Base-by-base conservation (phyloP, 2,797 vertebrate species). In the Diplodus sargus region DNA sequence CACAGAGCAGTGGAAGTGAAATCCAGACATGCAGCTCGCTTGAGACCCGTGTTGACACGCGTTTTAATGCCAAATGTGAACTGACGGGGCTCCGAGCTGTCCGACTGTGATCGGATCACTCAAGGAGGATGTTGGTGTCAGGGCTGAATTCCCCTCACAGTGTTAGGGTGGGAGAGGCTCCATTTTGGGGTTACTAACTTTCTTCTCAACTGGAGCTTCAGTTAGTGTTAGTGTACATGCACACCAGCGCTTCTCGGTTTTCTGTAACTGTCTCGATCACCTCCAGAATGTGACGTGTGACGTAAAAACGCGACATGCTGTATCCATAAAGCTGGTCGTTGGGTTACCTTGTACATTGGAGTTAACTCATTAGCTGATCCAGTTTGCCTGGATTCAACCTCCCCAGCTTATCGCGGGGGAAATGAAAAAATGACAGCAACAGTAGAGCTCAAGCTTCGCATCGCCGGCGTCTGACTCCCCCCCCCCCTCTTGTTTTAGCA, bases 91-190 rank as follows among this genome's bases (percentile, higher is more conserved):
- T 34, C 7, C 7, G 34, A 34, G 34, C 34, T 34, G 34, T 34
- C 34, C 8, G 7, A 34, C 34, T 34, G 34, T 34, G 34, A 34
- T 34, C 7, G 34, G 34, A 34, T 34, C 34, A 34, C 34, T 34
- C 34, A 34, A 34, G 34, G 9, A 8, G 34, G 34, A 34, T 34
- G 34, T 34, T 34, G 34, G 9, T 34, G 34, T 34, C 34, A 34
- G 34, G 34, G 1, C 34, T 34, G 34, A 34, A 2, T 34, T 34
- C 34, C 34, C 34, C 34, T 34, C 34, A 74, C 63, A 62, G 56
- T 65, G 54, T 51, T 58, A 47, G 16, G 16, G 23, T 73, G 47
- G 70, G 62, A 73, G n/a, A 5, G 39, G 15, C 10, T 34, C 10
- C 45, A 30, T 58, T 60, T 39, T 45, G 2, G n/a, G 25, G 20